These are phyloP conservation scores for Gallirallus australis DNA, from an alignment of 2,797 vertebrate genomes.

Conservation along the genomic window DNA sequence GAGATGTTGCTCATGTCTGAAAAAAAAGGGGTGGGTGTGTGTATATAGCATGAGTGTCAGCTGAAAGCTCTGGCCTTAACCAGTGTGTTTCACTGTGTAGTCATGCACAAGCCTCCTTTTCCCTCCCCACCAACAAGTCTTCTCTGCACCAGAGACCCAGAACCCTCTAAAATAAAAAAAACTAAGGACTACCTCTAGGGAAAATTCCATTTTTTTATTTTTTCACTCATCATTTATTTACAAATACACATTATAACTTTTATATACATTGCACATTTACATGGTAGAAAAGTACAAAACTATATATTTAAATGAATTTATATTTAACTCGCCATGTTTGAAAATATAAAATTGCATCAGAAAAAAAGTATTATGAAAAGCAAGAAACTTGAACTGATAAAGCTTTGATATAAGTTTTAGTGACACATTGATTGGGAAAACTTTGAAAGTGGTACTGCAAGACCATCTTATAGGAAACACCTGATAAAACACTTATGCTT, in stretches of 20 bases:
- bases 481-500: constrained; percentile 1
- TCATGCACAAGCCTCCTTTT: background rate
- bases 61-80: background rate
- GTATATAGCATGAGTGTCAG: background rate
- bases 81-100: background rate
- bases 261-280: constrained; percentile 99
- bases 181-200: constrained; percentile 42
- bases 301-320: constrained; percentile 99
- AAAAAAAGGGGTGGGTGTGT: background rate
- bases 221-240: constrained; percentile 99
- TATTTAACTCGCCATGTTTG: constrained; percentile 97
- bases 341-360: constrained; percentile 94
- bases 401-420: constrained; percentile 78
- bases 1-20: background rate
- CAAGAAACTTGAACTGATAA: constrained; percentile 87
- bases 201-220: constrained; percentile 81
- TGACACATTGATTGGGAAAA: constrained; percentile 61
- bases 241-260: constrained; percentile 99
- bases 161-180: background rate
- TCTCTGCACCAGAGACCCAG: background rate
- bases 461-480: constrained; percentile 74
- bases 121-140: background rate
- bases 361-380: constrained; percentile 84
- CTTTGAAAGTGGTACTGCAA: constrained; percentile 64
- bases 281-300: constrained; percentile 99